phyloP scores from a whole-genome alignment of 2,888 invertebrate genomes.

The Gandaritis pyraliata region DNA sequence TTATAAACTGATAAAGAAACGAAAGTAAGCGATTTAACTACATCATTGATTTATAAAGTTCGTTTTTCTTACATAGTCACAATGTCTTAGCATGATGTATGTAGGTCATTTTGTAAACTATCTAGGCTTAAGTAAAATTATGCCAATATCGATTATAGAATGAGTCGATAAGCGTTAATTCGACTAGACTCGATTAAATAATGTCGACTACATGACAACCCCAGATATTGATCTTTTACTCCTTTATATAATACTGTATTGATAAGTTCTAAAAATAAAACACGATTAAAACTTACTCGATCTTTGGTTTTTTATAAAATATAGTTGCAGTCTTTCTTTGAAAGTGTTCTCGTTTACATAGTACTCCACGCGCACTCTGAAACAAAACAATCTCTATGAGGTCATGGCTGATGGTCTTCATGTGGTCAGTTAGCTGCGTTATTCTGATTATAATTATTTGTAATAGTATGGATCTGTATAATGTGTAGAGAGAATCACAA shows the following conservation, averaged over 20 bases:
- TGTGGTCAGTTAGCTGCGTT: too few relatives aligned
- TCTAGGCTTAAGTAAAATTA: neutral
- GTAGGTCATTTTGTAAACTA: neutral
- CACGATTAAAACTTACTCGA: constrained; percentile 93
- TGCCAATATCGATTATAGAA: neutral
- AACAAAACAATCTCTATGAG: constrained; percentile 86
- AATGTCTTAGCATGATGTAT: neutral
- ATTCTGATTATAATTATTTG: too few relatives aligned
- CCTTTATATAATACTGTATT: too few relatives aligned
- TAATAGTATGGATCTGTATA: too few relatives aligned
- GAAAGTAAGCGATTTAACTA: too few relatives aligned
- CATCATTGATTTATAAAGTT: too few relatives aligned
- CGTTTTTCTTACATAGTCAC: too few relatives aligned
- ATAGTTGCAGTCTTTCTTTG: constrained; percentile 98
- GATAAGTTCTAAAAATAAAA: neutral
- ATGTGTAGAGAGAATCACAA: too few relatives aligned
- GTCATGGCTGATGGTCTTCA: too few relatives aligned
- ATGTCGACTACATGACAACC: neutral
- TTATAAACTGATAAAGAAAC: too few relatives aligned
- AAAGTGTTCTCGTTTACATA: constrained; percentile 99
- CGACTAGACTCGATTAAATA: neutral
- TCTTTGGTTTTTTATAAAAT: constrained; percentile 99
- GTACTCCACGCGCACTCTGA: constrained; percentile 99
- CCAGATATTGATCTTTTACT: neutral
- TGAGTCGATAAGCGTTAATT: neutral